Base-by-base conservation (phyloP, 1,140 invertebrate genomes). In the Diorhabda carinulata region DNA sequence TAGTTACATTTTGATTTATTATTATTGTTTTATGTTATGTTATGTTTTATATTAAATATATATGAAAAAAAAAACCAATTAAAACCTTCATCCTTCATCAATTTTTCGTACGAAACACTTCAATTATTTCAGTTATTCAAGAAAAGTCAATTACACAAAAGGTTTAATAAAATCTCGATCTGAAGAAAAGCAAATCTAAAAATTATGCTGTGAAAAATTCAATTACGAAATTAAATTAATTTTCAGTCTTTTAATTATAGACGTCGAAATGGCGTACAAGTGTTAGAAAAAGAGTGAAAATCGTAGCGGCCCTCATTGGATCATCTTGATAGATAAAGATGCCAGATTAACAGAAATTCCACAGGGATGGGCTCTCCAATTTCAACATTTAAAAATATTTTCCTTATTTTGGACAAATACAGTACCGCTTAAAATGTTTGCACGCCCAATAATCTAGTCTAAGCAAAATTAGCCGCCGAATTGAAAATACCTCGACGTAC, bases 171-270 rank as follows among this genome's bases (percentile, higher is more conserved):
- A 60, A 67, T 67, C 58, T 59, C 57, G 25, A 67, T 67, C 63
- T 67, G 44, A 42, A 58, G 65, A 67, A 67, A 67, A 60, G 65
- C 58, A 42, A 67, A 67, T 67, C 52, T 56, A 70, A 67, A 62
- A 67, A 67, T 61, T 67, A 62, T 64, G 61, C 57, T 60, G 42
- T 41, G 45, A 77, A 77, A 77, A 77, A 75, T 77, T 73, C 74
- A 77, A 77, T 77, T 77, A 77, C 71, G 70, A 75, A 77, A 77
- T 77, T 72, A 75, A 77, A 75, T 77, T 77, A 77, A 77, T 77
- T 76, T 77, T 73, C 75, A 62, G 72, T 70, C 74, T 74, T 77
- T 77, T 77, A 75, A 77, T 75, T 75, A 73, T 68, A 71, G 71
- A 70, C 75, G 75, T 74, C 72, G 74, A 77, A 77, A 77, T 77